phyloP scores from a whole-genome alignment of 2,888 invertebrate species.

The Podotricha telesiphe region DNA sequence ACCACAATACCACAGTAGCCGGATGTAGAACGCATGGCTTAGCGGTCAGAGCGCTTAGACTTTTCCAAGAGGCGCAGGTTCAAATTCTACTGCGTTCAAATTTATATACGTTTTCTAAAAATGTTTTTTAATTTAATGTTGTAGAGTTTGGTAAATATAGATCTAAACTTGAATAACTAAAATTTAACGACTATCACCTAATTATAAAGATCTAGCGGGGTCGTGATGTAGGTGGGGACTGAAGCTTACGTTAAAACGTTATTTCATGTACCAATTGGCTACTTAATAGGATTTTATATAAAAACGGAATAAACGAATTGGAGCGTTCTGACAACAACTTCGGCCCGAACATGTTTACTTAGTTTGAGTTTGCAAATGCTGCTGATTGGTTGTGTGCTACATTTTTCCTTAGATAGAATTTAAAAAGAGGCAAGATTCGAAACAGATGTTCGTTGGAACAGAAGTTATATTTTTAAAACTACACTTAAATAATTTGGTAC shows the following conservation, averaged over 20 bases:
- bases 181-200: background rate
- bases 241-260: background rate
- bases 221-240: too few species aligned
- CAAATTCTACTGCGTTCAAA: too few species aligned
- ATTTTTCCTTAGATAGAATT: conserved; percentile 56
- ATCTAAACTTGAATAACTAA: too few species aligned
- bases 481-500: background rate
- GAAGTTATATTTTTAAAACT: background rate
- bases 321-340: conserved; percentile 68
- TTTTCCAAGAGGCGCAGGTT: too few species aligned
- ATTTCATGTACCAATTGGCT: conserved; percentile 22
- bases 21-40: too few species aligned
- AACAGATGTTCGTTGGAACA: background rate
- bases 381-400: conserved; percentile 78
- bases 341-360: conserved; percentile 62
- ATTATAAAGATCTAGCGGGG: background rate
- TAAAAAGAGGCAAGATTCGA: conserved; percentile 11
- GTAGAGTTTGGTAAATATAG: too few species aligned
- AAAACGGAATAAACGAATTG: conserved; percentile 63
- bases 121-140: too few species aligned
- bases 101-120: too few species aligned
- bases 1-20: too few species aligned
- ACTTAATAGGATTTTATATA: conserved; percentile 49
- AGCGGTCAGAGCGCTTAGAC: too few species aligned
- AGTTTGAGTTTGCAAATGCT: conserved; percentile 74